Base-by-base conservation (phyloP, 1,140 invertebrate species). In the Pseudomyrmex dendroicus region DNA sequence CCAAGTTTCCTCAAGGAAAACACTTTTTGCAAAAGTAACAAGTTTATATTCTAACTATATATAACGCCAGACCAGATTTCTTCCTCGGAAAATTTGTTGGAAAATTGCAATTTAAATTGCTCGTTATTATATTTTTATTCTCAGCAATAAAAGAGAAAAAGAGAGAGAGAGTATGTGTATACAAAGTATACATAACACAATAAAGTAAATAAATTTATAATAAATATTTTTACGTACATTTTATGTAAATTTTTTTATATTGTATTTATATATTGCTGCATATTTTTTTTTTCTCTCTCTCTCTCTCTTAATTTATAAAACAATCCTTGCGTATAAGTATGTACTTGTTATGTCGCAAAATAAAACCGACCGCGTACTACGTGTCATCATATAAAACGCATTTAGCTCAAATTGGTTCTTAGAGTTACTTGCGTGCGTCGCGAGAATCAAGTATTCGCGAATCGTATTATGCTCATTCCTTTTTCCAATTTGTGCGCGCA, bases 401-500 rank as follows among this genome's bases (percentile, higher is more conserved):
- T 13, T 10, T 52, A 12, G 50, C 50, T 52, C 2, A 78, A 25
- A 48, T 68, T 56, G 20, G 10, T 13, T 61, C 44, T 10, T 22
- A n/a, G 5, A 59, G 9, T 13, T 17, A 77, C 68, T 76, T n/a
- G 78, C 78, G 57, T 63, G 68, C 17, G 72, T 17, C n/a, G 22
- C 72, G 72, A 17, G 48, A 73, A 56, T 63, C 80, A 52, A 56
- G 82, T 35, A 35, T 48, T 73, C 44, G 61, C 25, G 62, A 76
- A 64, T 76, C 22, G 61, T 17, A 48, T 82, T 62, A 82, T 35
- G 25, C 48, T 82, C 48, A 25, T 80, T 70, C 56, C 76, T 80
- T 80, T 68, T 80, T 80, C 44, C 76, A 80, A 70, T 80, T 80
- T 80, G 76, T 10, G 50, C 48, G n/a, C 62, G 50, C 22, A 35